These are phyloP conservation scores for Atta colombica DNA, from an alignment of 1,140 invertebrate genomes.

Conservation along the genomic window DNA sequence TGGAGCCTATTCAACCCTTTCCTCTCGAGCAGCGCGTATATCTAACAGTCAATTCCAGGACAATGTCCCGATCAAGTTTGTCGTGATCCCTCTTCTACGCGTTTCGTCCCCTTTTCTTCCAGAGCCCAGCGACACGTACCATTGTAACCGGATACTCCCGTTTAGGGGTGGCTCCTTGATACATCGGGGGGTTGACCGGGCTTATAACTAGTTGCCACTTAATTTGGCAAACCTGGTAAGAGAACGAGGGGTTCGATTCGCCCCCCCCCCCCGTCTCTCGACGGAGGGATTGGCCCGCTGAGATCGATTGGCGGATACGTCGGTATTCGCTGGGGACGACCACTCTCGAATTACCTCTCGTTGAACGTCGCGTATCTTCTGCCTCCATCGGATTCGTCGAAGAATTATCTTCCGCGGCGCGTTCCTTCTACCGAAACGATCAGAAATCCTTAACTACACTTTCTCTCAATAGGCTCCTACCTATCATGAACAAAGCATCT, in stretches of 20 bases:
- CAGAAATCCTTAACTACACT: constrained; percentile 18
- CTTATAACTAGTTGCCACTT: constrained; percentile 85
- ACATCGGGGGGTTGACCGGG: constrained; percentile 66
- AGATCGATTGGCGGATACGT: constrained; percentile 73
- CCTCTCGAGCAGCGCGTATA: constrained; percentile 58
- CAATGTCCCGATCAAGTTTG: constrained; percentile 73
- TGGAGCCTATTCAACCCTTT: constrained; percentile 75
- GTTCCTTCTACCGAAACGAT: constrained; percentile 13
- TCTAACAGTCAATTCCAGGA: constrained; percentile 83
- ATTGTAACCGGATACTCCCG: constrained; percentile 83
- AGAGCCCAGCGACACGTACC: constrained; percentile 73
- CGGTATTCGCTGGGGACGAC: constrained; percentile 49
- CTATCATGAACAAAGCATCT: background rate
- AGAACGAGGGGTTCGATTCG: constrained; percentile 65
- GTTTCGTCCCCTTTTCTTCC: constrained; percentile 58
- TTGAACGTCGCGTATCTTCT: constrained; percentile 54
- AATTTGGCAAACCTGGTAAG: constrained; percentile 80
- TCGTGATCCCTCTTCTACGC: background rate
- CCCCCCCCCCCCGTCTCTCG: constrained; percentile 1
- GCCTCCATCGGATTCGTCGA: constrained; percentile 15
- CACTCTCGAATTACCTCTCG: constrained; percentile 53
- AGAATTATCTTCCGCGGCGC: constrained; percentile 47
- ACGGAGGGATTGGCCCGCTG: constrained; percentile 67
- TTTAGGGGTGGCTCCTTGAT: constrained; percentile 77
- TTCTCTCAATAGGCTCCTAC: background rate